Base-by-base conservation (phyloP, 2,113 vertebrate genomes). In the Cyprinus carpio region DNA sequence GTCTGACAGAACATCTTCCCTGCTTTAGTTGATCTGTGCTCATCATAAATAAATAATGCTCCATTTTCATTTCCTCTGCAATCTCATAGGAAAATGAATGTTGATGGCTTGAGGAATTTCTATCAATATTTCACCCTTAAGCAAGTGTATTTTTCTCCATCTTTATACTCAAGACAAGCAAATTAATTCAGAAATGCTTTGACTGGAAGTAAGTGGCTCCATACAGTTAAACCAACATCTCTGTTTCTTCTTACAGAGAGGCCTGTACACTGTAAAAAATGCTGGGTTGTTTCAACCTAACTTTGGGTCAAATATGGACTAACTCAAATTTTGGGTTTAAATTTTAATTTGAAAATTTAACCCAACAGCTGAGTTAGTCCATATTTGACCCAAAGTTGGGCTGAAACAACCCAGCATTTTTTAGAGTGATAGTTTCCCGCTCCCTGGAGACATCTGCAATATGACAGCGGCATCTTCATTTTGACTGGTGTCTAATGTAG, bases 161-260 rank as follows among this genome's bases (percentile, higher is more conserved):
- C 65, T 79, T 84, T 74, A 76, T 49, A 84, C 71, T 87, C 88
- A 92, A 89, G 86, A 80, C 81, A 87, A 51, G 90, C 84, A 88
- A 92, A 93, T 93, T 89, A 93, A 94, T 94, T 93, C 92, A 89
- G 90, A 91, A 90, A 84, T 89, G 91, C 90, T 93, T 85, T 91
- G 92, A 92, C 84, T 81, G 74, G 91, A 85, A 85, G 89, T 83
- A 56, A 90, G 89, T 89, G 15, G 85, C 86, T 56, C 85, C 90
- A 90, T 88, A 87, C 91, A 90, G 91, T 91, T 94, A 94, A 94
- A 95, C 93, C 93, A 93, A 94, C 92, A 84, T 88, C 71, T 89
- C 91, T 83, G 91, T 89, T 90, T 92, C 86, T 84, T 88, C 91
- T 89, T 90, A 88, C 86, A 89, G 91, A 91, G 46, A 88, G 18